These are phyloP conservation scores for Engystomops pustulosus DNA, from an alignment of 2,113 vertebrate species.

Conservation along the genomic window DNA sequence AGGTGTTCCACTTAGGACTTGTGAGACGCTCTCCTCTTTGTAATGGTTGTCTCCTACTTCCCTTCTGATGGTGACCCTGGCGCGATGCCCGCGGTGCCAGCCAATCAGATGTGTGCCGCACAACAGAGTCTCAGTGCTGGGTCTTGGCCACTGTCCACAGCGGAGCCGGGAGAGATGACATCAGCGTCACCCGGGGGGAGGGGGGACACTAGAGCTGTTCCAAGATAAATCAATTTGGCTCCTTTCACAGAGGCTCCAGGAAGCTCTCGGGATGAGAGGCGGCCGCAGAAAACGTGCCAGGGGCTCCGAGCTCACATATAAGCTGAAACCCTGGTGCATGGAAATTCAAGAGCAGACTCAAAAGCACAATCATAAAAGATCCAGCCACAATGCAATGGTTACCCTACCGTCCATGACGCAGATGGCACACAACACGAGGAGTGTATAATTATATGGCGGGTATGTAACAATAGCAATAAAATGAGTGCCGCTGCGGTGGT, in stretches of 20 bases:
- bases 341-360: neutral
- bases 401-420: too few species aligned
- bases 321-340: neutral
- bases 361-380: too few species aligned
- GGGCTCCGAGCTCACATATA: slow-evolving; percentile 8
- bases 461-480: neutral
- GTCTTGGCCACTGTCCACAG: slow-evolving; percentile 70
- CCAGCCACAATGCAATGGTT: too few species aligned
- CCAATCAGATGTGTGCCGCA: slow-evolving; percentile 71
- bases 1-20: slow-evolving; percentile 29
- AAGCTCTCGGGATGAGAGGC: slow-evolving; percentile 49
- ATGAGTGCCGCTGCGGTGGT: neutral
- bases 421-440: too few species aligned
- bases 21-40: slow-evolving; percentile 49
- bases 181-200: slow-evolving; percentile 64
- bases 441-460: neutral
- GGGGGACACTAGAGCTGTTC: slow-evolving; percentile 67
- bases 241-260: slow-evolving; percentile 68
- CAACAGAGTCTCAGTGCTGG: slow-evolving; percentile 67
- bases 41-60: slow-evolving; percentile 57
- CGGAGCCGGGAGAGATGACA: slow-evolving; percentile 68
- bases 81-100: slow-evolving; percentile 63
- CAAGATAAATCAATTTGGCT: slow-evolving; percentile 76
- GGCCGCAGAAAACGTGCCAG: slow-evolving; percentile 54
- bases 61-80: slow-evolving; percentile 64